Evolutionary conservation across 2,797 vertebrate species (phyloP).

Genomic region (Oreochromis mossambicus): DNA sequence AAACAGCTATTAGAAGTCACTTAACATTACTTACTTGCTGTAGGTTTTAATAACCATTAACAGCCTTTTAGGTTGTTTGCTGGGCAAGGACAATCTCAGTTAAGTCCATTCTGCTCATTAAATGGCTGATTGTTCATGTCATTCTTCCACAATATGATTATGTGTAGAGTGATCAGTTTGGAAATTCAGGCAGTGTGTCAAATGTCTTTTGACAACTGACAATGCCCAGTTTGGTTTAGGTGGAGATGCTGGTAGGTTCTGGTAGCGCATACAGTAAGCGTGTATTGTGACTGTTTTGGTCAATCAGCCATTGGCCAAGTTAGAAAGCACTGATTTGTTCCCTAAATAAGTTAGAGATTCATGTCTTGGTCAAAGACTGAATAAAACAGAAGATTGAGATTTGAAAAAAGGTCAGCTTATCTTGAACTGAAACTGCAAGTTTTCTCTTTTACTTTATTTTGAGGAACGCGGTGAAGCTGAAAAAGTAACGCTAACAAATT

Average conservation of each 20-base stretch:
- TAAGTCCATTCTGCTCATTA: neutral
- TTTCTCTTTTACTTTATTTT: neutral
- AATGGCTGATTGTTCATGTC: neutral
- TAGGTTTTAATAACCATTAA: fast-evolving
- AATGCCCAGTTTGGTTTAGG: neutral
- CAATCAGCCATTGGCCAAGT: neutral
- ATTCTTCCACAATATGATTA: neutral
- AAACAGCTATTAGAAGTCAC: neutral
- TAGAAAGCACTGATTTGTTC: neutral
- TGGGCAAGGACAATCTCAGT: neutral
- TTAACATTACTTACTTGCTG: neutral
- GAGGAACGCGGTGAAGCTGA: neutral
- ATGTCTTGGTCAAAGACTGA: neutral
- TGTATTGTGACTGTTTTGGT: neutral
- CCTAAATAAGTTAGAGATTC: neutral
- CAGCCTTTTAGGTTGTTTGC: neutral
- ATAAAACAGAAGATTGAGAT: neutral
- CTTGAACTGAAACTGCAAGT: neutral
- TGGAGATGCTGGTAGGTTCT: neutral
- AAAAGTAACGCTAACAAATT: neutral
- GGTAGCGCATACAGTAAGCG: neutral
- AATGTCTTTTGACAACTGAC: neutral
- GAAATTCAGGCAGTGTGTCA: neutral
- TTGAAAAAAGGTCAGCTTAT: neutral
- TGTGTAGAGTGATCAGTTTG: neutral